phyloP scores from a whole-genome alignment of 2,113 vertebrate genomes.

The Cichladusa arquata region DNA sequence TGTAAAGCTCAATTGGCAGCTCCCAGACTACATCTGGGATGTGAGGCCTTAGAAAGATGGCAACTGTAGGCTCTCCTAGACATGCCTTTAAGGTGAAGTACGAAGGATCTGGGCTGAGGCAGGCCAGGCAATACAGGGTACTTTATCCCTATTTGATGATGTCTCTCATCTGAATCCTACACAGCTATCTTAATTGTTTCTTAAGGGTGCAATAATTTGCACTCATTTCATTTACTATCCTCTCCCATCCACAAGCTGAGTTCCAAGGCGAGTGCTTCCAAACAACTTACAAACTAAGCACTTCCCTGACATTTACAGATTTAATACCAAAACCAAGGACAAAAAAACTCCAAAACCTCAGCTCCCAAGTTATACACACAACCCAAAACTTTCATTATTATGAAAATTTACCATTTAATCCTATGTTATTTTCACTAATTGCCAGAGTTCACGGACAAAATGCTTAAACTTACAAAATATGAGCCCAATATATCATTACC shows the following conservation, averaged over 20 bases:
- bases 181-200: not conserved
- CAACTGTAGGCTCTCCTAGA: not conserved
- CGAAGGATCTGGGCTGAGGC: not conserved
- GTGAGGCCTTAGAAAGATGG: not conserved
- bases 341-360: not conserved
- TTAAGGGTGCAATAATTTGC: not conserved
- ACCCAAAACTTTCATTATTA: not conserved
- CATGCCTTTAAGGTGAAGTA: not conserved
- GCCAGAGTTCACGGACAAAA: not conserved
- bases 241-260: not conserved
- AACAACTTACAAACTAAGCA: not conserved
- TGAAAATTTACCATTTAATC: not conserved
- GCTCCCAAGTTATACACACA: not conserved
- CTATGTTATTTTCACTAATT: not conserved
- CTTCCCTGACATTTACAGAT: not conserved
- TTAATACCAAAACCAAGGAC: not conserved
- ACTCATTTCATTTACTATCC: not conserved
- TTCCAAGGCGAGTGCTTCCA: not conserved
- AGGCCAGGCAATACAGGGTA: not conserved
- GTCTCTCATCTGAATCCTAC: not conserved
- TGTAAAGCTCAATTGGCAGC: not conserved
- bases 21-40: not conserved
- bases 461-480: not conserved
- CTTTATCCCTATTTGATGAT: not conserved
- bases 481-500: not conserved